Evolutionary conservation across 2,113 vertebrate species (phyloP), one percentile per base, ranked within the genome.

Genomic region (Castor canadensis): DNA sequence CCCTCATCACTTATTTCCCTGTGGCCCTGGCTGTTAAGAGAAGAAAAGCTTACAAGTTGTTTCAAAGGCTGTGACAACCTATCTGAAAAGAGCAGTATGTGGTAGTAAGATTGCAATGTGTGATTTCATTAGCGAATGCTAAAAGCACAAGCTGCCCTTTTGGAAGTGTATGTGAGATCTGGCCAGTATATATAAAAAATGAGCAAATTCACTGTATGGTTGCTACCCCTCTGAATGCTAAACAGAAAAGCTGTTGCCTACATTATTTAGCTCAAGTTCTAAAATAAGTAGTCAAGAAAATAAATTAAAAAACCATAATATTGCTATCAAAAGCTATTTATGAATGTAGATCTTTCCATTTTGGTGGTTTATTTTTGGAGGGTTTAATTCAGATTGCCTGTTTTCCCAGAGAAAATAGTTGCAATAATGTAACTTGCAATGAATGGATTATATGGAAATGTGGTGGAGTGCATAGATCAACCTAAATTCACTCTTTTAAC

Each of bases 271-370:
- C 66, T 94, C 19, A 38, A 67, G 52, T 64, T 97, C 32, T 73
- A 97, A 98, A 94, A 76, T 73, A 96, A 87, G 17, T 88, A 35
- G 52, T 32, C 13, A 93, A 22, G 75, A 94, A 95, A 95, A 95
- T 40, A 71, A 91, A 47, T 77, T n/a, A n/a, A n/a, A 77, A 71
- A 22, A 67, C 22, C 56, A 85, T 54, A 45, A 80, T 67, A n/a
- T n/a, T n/a, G 45, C 16, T 80, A 28, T 69, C 47, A 45, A 91
- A 56, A 83, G 12, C 80, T 95, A 13, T 77, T n/a, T 58, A 52
- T 81, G 81, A 10, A 75, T 62, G 83, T 0, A 2, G 2, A 79
- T 52, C 13, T 87, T 97, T 93, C 64, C 67, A 38, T 40, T 94
- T 89, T 89, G 24, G 26, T 6, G 7, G 3, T 86, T 92, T n/a